A percentile compares a stretch with the other conserved stretches of the same genome.
These are phyloP conservation scores for Tricholauxania praeusta DNA, from an alignment of 2,888 invertebrate genomes.

Conservation along the genomic window DNA sequence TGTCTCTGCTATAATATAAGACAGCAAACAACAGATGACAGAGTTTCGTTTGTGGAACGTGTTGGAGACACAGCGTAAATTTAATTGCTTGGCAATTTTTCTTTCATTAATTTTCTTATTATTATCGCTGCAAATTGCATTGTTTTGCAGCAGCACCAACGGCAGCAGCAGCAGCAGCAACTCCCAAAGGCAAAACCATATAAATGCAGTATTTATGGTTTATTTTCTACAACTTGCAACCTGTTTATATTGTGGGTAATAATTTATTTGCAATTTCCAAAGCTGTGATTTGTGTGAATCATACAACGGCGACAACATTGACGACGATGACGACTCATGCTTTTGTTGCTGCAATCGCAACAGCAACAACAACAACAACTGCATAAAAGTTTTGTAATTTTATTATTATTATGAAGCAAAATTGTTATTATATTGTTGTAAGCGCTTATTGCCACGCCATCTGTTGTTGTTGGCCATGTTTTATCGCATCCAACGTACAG, in stretches of 20 bases:
- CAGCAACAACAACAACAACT: background rate
- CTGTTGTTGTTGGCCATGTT: slow-evolving; percentile 16
- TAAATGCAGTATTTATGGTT: slow-evolving; percentile 31
- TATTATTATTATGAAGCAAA: slow-evolving; percentile 16
- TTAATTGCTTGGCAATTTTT: slow-evolving; percentile 21
- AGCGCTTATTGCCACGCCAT: slow-evolving; percentile 27
- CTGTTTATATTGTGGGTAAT: slow-evolving; percentile 16
- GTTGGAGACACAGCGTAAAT: slow-evolving; percentile 25
- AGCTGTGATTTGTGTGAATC: slow-evolving; percentile 25
- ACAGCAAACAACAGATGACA: background rate
- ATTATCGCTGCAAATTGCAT: slow-evolving; percentile 7
- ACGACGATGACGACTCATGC: background rate
- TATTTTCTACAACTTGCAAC: background rate
- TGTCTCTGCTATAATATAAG: slow-evolving; percentile 20
- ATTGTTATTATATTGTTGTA: slow-evolving; percentile 1
- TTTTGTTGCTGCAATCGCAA: background rate
- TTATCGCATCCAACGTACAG: background rate
- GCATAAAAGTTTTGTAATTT: background rate
- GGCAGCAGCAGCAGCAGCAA: background rate
- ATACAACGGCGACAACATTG: background rate
- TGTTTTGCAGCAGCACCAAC: background rate
- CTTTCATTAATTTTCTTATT: background rate
- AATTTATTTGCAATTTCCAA: slow-evolving; percentile 30
- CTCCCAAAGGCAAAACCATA: slow-evolving; percentile 6
- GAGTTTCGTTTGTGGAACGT: slow-evolving; percentile 29